A percentile compares a stretch with the other conserved stretches of the same genome.
These are phyloP conservation scores for Notamacropus eugenii DNA, from an alignment of 2,797 vertebrate genomes.

Conservation along the genomic window DNA sequence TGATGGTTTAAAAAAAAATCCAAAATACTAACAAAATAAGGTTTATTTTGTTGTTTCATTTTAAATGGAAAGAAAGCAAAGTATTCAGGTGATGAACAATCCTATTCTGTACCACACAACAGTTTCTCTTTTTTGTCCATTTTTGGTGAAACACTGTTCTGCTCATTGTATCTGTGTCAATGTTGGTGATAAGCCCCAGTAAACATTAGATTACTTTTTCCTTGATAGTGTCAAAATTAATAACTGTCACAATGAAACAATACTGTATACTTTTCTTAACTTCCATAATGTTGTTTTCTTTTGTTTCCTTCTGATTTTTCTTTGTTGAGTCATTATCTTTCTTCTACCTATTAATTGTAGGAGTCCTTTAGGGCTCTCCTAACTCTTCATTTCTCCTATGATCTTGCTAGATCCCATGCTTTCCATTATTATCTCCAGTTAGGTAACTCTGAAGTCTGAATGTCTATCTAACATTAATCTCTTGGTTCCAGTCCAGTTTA, in stretches of 20 bases:
- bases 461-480: neutral
- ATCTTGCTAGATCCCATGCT: neutral
- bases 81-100: neutral
- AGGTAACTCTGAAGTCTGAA: neutral
- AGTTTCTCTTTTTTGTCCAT: neutral
- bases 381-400: neutral
- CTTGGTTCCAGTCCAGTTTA: neutral
- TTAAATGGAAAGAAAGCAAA: constrained; percentile 9
- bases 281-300: neutral
- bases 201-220: constrained; percentile 50
- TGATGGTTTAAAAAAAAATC: constrained; percentile 5
- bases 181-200: constrained; percentile 32
- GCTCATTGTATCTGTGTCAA: neutral
- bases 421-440: neutral
- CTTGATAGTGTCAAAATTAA: constrained; percentile 53
- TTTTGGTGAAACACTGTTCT: neutral
- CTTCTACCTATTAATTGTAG: neutral
- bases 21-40: constrained; percentile 8
- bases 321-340: neutral
- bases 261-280: neutral
- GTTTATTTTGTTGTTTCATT: neutral
- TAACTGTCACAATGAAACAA: constrained; percentile 48
- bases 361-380: neutral
- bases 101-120: rapidly evolving
- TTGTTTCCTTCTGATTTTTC: neutral